These are phyloP conservation scores for Sorex araneus DNA, from an alignment of 2,113 vertebrate genomes.

Conservation along the genomic window DNA sequence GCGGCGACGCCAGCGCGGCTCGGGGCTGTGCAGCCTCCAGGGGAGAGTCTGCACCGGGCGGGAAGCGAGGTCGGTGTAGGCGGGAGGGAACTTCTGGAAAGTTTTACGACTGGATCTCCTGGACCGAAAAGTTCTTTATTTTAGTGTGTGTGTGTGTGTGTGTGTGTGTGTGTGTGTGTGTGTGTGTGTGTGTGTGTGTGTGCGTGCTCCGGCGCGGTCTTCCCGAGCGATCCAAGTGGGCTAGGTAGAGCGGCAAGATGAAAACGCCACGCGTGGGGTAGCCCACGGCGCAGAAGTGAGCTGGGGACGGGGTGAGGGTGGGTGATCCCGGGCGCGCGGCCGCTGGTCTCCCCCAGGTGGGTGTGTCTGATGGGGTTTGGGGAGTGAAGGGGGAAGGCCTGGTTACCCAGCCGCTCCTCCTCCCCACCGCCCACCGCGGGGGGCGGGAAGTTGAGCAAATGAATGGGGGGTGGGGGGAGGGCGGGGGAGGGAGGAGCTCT, in stretches of 20 bases:
- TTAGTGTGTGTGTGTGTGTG: too few relatives aligned
- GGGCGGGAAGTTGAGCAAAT: conserved; percentile 30
- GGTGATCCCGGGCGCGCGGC: not conserved
- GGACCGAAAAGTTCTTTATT: not conserved
- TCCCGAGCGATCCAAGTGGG: conserved; percentile 14
- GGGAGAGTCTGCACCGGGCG: not conserved
- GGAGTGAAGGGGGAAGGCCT: not conserved
- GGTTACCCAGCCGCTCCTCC: not conserved
- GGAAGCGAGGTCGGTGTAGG: not conserved
- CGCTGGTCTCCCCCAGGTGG: too few relatives aligned
- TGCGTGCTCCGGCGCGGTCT: conserved; percentile 26
- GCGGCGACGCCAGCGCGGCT: not conserved
- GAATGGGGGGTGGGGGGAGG: conserved; percentile 52
- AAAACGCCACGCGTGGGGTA: not conserved
- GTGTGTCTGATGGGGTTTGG: not conserved
- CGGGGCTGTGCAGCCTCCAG: not conserved
- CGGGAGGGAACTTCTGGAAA: conserved; percentile 28
- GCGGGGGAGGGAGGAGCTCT: not conserved
- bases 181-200: too few relatives aligned
- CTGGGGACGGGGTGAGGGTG: not conserved
- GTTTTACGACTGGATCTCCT: not conserved
- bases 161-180: too few relatives aligned
- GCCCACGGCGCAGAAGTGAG: conserved; percentile 55
- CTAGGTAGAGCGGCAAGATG: not conserved
- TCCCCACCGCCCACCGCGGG: not conserved